Evolutionary conservation across 2,113 vertebrate genomes (phyloP).

Genomic region (Pedionomus torquatus): DNA sequence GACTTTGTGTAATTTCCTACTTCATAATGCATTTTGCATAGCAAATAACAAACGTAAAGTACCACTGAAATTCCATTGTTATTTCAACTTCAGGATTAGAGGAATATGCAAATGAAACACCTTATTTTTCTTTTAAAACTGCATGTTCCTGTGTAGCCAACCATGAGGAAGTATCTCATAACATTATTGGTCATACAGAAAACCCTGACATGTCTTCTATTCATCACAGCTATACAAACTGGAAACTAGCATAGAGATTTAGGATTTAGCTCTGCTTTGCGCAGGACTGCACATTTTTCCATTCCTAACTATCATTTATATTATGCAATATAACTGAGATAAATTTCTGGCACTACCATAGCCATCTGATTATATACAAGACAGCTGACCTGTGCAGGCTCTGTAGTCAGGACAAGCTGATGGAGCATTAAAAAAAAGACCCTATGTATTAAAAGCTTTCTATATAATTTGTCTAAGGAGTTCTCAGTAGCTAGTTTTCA

Average conservation of each 20-base stretch:
- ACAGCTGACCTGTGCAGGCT: background rate
- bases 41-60: background rate
- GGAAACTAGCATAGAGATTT: background rate
- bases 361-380: background rate
- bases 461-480: background rate
- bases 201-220: constrained; percentile 16
- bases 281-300: background rate
- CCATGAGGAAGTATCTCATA: background rate
- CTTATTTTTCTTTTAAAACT: background rate
- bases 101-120: background rate
- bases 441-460: background rate
- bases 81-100: background rate
- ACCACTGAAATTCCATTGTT: background rate
- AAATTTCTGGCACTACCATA: background rate
- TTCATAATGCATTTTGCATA: background rate
- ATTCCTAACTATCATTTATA: background rate
- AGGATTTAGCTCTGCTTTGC: background rate
- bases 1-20: background rate
- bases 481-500: background rate
- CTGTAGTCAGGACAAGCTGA: background rate
- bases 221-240: background rate
- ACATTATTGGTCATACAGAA: background rate
- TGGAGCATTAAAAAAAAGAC: background rate
- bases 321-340: background rate
- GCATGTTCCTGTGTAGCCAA: background rate